These are phyloP conservation scores for Alitta virens DNA, from an alignment of 2,888 invertebrate species.

Conservation along the genomic window DNA sequence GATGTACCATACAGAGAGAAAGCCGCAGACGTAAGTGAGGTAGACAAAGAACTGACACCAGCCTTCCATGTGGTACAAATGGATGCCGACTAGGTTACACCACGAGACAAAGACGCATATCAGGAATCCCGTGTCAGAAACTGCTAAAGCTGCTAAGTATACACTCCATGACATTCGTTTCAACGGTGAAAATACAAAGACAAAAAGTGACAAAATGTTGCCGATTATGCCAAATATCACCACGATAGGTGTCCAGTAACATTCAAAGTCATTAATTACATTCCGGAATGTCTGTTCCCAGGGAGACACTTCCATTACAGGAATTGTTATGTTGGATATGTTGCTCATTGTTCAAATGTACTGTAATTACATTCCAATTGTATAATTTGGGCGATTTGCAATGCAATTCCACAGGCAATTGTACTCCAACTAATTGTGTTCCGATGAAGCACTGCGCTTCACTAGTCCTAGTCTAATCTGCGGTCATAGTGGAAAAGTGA, in stretches of 20 bases:
- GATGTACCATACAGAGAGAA: conserved; percentile 71
- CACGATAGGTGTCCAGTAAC: conserved; percentile 59
- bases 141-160: conserved; percentile 17
- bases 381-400: too few species aligned
- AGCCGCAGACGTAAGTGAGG: conserved; percentile 44
- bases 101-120: conserved; percentile 16
- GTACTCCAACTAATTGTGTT: too few species aligned
- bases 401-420: too few species aligned
- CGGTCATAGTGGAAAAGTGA: too few species aligned
- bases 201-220: conserved; percentile 15
- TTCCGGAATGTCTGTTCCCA: neutral
- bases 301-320: too few species aligned
- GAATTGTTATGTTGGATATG: too few species aligned
- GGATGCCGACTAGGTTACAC: conserved; percentile 9
- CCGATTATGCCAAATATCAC: conserved; percentile 17
- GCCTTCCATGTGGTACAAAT: conserved; percentile 8
- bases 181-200: conserved; percentile 11
- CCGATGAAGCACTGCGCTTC: too few species aligned
- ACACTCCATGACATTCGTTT: conserved; percentile 16
- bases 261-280: conserved; percentile 7
- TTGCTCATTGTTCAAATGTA: too few species aligned
- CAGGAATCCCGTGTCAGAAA: conserved; percentile 17
- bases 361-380: too few species aligned
- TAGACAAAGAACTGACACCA: conserved; percentile 20
- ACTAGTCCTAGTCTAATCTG: too few species aligned